A percentile compares a stretch with the other conserved stretches of the same genome.
phyloP scores from a whole-genome alignment of 2,888 invertebrate species.

The Thelaira solivaga region DNA sequence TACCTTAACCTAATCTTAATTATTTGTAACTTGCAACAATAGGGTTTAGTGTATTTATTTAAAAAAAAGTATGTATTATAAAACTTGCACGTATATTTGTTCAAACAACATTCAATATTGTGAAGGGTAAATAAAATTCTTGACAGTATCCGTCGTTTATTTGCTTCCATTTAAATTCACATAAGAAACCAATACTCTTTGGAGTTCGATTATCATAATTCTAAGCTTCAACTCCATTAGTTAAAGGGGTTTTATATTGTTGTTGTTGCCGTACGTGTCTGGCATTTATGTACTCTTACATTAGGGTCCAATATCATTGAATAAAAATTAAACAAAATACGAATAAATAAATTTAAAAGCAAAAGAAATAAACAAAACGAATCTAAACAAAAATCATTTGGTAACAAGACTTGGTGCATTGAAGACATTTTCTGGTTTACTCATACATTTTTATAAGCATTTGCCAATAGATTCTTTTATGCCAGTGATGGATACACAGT shows the following conservation, averaged over 20 bases:
- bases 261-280: slow-evolving; percentile 49
- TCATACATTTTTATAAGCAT: slow-evolving; percentile 31
- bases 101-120: no score
- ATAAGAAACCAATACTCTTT: slow-evolving; percentile 43
- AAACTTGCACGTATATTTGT: no score
- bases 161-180: slow-evolving; percentile 17
- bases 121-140: no score
- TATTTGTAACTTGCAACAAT: no score
- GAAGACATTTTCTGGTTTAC: slow-evolving; percentile 26
- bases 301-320: no score
- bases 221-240: slow-evolving; percentile 31
- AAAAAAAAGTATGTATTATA: no score
- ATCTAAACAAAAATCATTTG: no score
- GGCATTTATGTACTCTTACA: slow-evolving; percentile 40
- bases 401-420: neutral
- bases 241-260: slow-evolving; percentile 13
- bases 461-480: neutral
- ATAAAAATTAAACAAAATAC: no score
- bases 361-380: neutral
- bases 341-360: no score
- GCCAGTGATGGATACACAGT: neutral
- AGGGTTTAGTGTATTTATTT: no score
- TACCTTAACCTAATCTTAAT: no score
- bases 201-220: slow-evolving; percentile 46
- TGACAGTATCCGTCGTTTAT: no score